Evolutionary conservation across 2,113 vertebrate species (phyloP), one percentile per base, ranked within the genome.

Genomic region (Notarius lentiginosus): DNA sequence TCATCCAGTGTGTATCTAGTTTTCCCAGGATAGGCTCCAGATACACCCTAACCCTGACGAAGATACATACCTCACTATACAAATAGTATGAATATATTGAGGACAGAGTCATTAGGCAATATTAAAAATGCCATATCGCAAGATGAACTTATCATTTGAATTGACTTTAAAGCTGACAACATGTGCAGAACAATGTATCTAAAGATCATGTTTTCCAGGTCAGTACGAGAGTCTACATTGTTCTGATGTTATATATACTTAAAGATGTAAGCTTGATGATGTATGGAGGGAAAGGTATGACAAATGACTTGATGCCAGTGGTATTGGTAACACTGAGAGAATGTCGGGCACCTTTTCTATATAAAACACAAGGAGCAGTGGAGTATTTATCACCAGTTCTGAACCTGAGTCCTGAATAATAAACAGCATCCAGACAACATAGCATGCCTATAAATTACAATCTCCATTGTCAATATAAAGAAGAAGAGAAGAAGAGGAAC

Each of bases 301-400:
- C 41, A 76, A 76, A 76, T 51, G 47, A 51, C 73, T 47, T 76
- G 47, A 51, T 51, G n/a, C 47, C 11, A 24, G 12, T 51, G 73
- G 22, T 51, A 76, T 7, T 76, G 22, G 47, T 76, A 51, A 9
- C 47, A n/a, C 47, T 24, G 20, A 51, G 73, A 51, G 73, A 76
- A 51, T 76, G 73, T 24, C 47, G 5, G 41, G 73, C 73, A 76
- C 22, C 22, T 51, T 76, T 76, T 76, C 47, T 76, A 49, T 51
- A 51, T 51, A 76, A 51, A 51, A 76, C 9, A n/a, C 12, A 72
- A 76, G 24, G 5, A 76, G 73, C 73, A 76, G 47, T 51, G 47
- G 47, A 24, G 73, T 76, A 53, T 76, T 76, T 76, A 76, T 76
- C 73, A 76, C 24, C 73, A 76, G 73, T 73, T 73, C 70, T 7